phyloP scores from a whole-genome alignment of 2,113 vertebrate species.

The Genyomyrus donnyi region DNA sequence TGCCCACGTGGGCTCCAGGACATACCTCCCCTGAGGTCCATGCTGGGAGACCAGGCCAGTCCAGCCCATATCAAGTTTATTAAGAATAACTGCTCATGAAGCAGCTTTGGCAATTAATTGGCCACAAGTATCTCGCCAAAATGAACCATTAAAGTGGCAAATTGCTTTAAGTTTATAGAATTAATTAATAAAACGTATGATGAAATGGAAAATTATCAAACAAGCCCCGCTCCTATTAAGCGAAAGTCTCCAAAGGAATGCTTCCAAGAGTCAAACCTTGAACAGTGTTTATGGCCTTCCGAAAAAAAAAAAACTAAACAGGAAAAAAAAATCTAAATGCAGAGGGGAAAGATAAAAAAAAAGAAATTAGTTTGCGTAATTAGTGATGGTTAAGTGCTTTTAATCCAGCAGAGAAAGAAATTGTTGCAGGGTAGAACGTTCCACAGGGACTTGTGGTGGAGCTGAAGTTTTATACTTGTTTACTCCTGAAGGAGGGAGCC shows the following conservation, averaged over 20 bases:
- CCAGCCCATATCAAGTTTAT: conserved; percentile 25
- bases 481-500: conserved; percentile 55
- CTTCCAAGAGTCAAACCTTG: conserved; percentile 61
- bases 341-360: conserved; percentile 53
- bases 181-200: conserved; percentile 71
- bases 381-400: conserved; percentile 67
- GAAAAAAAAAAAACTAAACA: conserved; percentile 43
- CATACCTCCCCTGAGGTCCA: not conserved
- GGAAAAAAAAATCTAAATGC: conserved; percentile 40
- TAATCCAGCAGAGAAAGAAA: conserved; percentile 54
- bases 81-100: conserved; percentile 51
- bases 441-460: conserved; percentile 45
- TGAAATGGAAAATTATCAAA: conserved; percentile 71
- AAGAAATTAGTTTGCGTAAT: conserved; percentile 66
- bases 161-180: conserved; percentile 69
- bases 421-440: conserved; percentile 41
- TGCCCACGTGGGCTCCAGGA: not conserved
- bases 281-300: conserved; percentile 58
- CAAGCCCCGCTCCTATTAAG: conserved; percentile 66
- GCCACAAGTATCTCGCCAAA: conserved; percentile 59
- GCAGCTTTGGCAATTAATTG: conserved; percentile 59
- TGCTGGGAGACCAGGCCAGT: not conserved
- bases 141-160: conserved; percentile 63
- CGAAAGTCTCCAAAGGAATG: conserved; percentile 55
- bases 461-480: conserved; percentile 50